Conservation (phyloP, 2,113 vertebrate genomes). For the Lonchura striata region DNA sequence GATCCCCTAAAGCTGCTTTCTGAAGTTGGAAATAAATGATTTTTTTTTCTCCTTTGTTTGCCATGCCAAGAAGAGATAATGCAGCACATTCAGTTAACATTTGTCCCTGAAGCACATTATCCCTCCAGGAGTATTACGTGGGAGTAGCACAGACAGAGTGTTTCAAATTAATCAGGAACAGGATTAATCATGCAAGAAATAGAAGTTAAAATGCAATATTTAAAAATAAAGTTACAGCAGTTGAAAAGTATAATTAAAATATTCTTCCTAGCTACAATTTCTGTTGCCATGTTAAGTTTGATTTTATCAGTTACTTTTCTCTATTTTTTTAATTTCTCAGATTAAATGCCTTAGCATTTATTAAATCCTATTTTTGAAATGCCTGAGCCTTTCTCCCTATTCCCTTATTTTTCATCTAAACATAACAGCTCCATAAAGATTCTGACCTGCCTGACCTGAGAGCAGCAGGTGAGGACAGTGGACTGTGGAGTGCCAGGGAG, state of each 20-base stretch:
- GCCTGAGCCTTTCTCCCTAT: background rate
- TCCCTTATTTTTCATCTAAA: background rate
- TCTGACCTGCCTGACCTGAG: background rate
- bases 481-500: background rate
- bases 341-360: background rate
- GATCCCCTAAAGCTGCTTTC: constrained; percentile 34
- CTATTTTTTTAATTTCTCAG: background rate
- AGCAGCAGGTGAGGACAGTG: background rate
- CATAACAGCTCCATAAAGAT: background rate
- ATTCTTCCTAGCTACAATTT: constrained; percentile 28
- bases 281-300: background rate
- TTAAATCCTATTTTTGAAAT: background rate
- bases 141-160: background rate
- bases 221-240: constrained; percentile 39
- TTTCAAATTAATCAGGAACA: constrained; percentile 67
- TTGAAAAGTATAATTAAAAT: constrained; percentile 60
- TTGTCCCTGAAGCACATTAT: constrained; percentile 53
- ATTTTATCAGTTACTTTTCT: background rate
- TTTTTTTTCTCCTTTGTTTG: constrained; percentile 33
- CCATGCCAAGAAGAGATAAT: constrained; percentile 57
- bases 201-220: constrained; percentile 63
- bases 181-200: constrained; percentile 69
- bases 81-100: constrained; percentile 46
- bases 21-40: constrained; percentile 27
- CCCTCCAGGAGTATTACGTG: constrained; percentile 38